Base-by-base conservation (phyloP, 2,797 vertebrate genomes). In the Sylvilagus floridanus region DNA sequence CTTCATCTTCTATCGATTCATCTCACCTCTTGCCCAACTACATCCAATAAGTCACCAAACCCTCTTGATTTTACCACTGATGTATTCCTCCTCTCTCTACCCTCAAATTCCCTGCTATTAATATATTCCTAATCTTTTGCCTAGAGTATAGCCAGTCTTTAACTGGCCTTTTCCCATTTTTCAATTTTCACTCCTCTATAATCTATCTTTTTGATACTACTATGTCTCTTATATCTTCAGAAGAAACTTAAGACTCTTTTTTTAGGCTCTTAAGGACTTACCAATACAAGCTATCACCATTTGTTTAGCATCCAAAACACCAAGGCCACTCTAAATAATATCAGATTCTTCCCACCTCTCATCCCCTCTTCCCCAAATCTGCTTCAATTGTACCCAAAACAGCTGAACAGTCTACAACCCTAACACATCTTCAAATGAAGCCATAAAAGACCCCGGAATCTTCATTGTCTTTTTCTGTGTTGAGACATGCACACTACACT, bases 1-100 rank as follows among this genome's bases (percentile, higher is more conserved):
- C 30, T 16, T 79, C 14, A n/a, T 11, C 4, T 10, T 8, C 35
- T 68, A 5, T 13, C 3, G 14, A 19, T 57, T 16, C 7, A 21
- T 62, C 11, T 57, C 7, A n/a, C 5, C 4, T 2, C 3, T 50
- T 24, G 52, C n/a, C 4, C 7, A 37, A 0, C 28, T 54, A 11
- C 2, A 37, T 73, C 52, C 19, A 0, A 14, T 14, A 30, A 17
- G 1, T 82, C 52, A 47, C 28, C 57, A 82, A 62, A 76, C 6
- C 1, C 19, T 68, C 24, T 19, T 37, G 28, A 30, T 63, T 85
- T 82, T 60, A 8, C 52, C 22, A 54, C 50, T 94, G 57, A 30
- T 62, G 14, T 63, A 35, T n/a, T 63, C 93, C 11, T 35, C 4
- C 13, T 17, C 12, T 63, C 0, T 42, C 7, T 72, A 4, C 66